Conservation (phyloP, 2,888 invertebrate species). For the Pollenia angustigena region DNA sequence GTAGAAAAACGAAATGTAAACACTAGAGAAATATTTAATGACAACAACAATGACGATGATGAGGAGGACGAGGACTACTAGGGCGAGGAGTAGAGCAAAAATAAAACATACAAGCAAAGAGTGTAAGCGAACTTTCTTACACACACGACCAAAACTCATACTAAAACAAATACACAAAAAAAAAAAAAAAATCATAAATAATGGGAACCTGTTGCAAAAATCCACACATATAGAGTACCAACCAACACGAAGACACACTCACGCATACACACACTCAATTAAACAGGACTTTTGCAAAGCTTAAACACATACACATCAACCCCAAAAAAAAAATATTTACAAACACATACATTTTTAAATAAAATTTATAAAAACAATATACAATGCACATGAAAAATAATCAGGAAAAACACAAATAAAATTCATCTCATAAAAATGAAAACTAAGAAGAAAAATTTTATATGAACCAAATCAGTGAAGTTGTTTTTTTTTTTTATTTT, state of each 20-base stretch:
- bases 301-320: conserved; percentile 15
- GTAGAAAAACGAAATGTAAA: conserved; percentile 65
- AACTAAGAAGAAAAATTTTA: not conserved
- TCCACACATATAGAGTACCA: conserved; percentile 29
- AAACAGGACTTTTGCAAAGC: conserved; percentile 21
- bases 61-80: conserved; percentile 3
- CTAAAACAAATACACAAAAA: conserved; percentile 6
- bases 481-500: not conserved
- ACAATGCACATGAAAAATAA: conserved; percentile 33
- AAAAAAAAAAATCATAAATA: conserved; percentile 19
- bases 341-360: conserved; percentile 43
- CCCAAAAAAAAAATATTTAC: conserved; percentile 8
- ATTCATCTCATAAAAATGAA: conserved; percentile 18
- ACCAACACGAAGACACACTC: not conserved
- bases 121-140: conserved; percentile 27
- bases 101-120: conserved; percentile 29
- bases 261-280: not conserved
- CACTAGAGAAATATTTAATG: conserved; percentile 66
- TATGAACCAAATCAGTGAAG: conserved; percentile 36
- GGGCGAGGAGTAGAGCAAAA: conserved; percentile 7
- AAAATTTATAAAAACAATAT: conserved; percentile 34
- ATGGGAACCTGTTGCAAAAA: conserved; percentile 70
- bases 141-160: conserved; percentile 21
- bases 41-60: conserved; percentile 40
- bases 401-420: conserved; percentile 39